Evolutionary conservation across 1,140 invertebrate genomes (phyloP).

Genomic region (Lineus longissimus): DNA sequence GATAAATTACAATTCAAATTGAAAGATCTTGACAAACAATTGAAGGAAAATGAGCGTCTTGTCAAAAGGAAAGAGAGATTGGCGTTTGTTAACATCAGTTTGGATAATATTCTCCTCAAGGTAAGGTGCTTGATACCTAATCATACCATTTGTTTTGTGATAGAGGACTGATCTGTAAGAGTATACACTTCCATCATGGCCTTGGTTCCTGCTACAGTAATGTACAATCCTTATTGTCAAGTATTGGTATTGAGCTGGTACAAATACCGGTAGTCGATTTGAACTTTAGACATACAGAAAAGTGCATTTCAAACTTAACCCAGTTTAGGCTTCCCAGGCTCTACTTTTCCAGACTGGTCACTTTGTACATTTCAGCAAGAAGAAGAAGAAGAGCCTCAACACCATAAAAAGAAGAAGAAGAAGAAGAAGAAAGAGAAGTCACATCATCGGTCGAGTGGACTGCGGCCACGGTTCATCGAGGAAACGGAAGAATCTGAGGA

Average conservation of each 20-base stretch:
- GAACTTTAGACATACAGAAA: neutral
- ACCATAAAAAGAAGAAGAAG: conserved; percentile 6
- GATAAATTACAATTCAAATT: conserved; percentile 63
- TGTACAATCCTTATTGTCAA: no score
- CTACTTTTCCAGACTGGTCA: neutral
- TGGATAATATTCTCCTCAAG: conserved; percentile 67
- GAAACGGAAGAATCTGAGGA: conserved; percentile 61
- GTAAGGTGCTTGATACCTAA: conserved; percentile 30
- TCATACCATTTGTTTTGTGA: no score
- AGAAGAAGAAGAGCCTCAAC: conserved; percentile 9
- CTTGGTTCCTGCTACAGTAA: no score
- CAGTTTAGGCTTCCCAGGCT: neutral
- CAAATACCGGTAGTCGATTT: neutral
- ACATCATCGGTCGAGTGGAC: neutral
- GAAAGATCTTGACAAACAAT: conserved; percentile 53
- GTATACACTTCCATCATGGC: no score
- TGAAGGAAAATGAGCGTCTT: conserved; percentile 62
- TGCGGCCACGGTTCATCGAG: neutral
- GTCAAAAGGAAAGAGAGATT: conserved; percentile 63
- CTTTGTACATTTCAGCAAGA: conserved; percentile 6
- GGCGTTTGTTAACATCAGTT: conserved; percentile 72
- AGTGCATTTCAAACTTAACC: neutral
- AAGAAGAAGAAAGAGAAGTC: conserved; percentile 24
- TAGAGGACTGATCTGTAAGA: no score
- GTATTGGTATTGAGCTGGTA: no score